Evolutionary conservation across 2,888 invertebrate genomes (phyloP).

Genomic region (Petrophora chlorosata): DNA sequence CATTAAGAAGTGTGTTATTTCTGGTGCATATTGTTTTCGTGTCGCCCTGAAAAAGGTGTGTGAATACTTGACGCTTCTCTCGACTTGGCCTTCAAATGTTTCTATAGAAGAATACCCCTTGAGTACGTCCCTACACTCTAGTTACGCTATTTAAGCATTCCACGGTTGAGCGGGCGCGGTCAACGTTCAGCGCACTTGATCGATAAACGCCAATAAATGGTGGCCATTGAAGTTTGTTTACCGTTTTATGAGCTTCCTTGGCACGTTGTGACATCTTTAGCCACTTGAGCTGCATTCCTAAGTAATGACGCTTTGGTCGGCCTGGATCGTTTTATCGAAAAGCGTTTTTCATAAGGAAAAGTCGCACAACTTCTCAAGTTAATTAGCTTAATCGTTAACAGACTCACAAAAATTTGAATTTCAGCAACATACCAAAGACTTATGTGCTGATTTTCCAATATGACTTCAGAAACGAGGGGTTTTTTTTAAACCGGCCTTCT

Average conservation of each 20-base stretch:
- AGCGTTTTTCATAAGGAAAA: not conserved
- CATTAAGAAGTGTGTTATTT: no score
- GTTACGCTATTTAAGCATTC: conserved; percentile 47
- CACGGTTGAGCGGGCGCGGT: conserved; percentile 45
- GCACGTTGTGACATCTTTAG: conserved; percentile 9
- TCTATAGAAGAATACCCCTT: no score
- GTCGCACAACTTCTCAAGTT: not conserved
- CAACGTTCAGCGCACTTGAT: conserved; percentile 49
- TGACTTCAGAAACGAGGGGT: no score
- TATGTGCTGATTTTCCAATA: no score
- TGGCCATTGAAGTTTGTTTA: conserved; percentile 35
- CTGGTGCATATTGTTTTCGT: no score
- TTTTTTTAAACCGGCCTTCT: no score
- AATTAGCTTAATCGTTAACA: no score
- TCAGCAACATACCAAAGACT: no score
- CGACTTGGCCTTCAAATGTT: no score
- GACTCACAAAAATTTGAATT: no score
- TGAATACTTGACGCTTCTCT: not conserved
- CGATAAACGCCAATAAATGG: conserved; percentile 38
- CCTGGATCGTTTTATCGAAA: conserved; percentile 3
- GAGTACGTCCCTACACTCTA: conserved; percentile 29
- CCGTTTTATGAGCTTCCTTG: conserved; percentile 28
- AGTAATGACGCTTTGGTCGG: conserved; percentile 4
- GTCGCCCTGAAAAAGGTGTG: not conserved
- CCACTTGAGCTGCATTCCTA: conserved; percentile 3